Base-by-base conservation (phyloP, 2,888 invertebrate species). In the Rhaphigaster nebulosa region DNA sequence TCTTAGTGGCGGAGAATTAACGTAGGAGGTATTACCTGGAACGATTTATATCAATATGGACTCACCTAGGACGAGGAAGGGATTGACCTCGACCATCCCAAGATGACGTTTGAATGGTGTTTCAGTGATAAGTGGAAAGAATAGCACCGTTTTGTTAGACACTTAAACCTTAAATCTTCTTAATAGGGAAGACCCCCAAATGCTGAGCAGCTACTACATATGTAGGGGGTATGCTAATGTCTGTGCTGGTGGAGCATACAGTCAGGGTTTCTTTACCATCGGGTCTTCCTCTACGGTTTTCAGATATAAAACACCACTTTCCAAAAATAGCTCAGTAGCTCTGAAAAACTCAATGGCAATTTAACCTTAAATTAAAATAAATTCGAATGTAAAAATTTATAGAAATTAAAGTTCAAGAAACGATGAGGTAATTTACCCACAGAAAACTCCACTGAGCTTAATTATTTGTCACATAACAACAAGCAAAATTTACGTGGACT, bases 111-210 rank as follows among this genome's bases (percentile, higher is more conserved):
- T 76, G 70, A 76, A 38, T 76, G 34, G 34, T 23, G 20, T 20
- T 76, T 20, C 20, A 76, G 70, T 38, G 70, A 76, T 76, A 76
- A 84, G 45, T 45, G 45, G 84, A 84, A 84, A 84, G 26, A 84
- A 50, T 18, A 45, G 45, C 12, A 45, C 15, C 84, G n/a, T 84
- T 84, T 84, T 50, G 84, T 84, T n/a, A 45, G 45, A 84, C 84
- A 45, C 45, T 84, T 84, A 50, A 45, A 84, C 84, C 84, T 45
- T 84, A 84, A 84, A 45, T 45, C 84, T 84, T 84, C n/a, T n/a
- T 84, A 84, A 84, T 84, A 84, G 84, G 45, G 84, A 84, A 84
- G 80, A 84, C 84, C 84, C 84, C n/a, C 84, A 84, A 84, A 84
- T 41, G 45, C 84, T 26, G 84, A 84, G 84, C 3, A 41, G 80